Evolutionary conservation across 2,888 invertebrate genomes (phyloP).

Genomic region (Lasioglossum marginatum): DNA sequence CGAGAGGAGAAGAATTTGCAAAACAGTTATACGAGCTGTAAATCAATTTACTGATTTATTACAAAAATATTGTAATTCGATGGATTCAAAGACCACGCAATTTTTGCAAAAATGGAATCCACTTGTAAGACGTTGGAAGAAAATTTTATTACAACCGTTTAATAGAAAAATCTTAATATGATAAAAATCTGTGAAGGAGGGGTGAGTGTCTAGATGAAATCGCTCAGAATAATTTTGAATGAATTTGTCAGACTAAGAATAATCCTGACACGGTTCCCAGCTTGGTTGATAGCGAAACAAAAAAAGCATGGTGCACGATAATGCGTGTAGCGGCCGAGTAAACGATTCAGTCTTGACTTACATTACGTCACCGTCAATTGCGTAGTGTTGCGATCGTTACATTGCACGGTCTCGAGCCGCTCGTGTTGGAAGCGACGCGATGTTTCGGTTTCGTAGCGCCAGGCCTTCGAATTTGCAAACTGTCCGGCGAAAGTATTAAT

Average conservation of each 20-base stretch:
- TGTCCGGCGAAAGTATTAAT: background rate
- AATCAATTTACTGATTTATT: background rate
- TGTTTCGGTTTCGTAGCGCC: background rate
- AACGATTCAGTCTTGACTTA: constrained; percentile 33
- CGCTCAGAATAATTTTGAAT: background rate
- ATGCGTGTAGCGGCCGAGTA: constrained; percentile 9
- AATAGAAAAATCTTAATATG: background rate
- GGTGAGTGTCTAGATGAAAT: background rate
- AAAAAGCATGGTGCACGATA: constrained; percentile 7
- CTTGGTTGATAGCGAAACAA: constrained; percentile 16
- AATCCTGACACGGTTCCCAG: constrained; percentile 10
- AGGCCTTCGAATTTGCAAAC: background rate
- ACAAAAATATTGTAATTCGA: background rate
- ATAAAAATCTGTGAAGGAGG: background rate
- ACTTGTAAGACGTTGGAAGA: too few relatives aligned
- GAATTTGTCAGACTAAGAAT: constrained; percentile 11
- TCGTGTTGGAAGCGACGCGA: background rate
- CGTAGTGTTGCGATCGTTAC: background rate
- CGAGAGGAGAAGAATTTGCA: background rate
- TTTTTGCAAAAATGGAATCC: too few relatives aligned
- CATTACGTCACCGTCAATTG: constrained; percentile 55
- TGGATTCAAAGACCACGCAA: background rate
- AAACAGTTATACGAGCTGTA: background rate
- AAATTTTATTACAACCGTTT: background rate
- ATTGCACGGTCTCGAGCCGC: constrained; percentile 1